Conservation (phyloP, 2,797 vertebrate species). For the Peromyscus nudipes region DNA sequence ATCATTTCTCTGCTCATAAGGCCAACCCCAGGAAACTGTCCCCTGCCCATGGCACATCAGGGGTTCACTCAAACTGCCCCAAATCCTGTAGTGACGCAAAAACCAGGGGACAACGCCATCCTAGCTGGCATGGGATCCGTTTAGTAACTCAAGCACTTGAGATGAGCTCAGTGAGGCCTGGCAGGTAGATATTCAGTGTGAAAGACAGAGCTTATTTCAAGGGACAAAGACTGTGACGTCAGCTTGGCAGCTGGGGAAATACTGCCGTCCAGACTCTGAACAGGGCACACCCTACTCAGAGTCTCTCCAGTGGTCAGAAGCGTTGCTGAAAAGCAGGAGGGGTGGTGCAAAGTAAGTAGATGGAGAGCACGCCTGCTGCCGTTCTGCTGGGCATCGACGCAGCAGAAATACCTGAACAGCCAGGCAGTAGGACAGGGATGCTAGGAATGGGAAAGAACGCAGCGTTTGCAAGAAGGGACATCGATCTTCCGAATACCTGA, state of each 20-base stretch:
- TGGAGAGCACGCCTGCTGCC: fast-evolving
- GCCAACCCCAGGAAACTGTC: too few species aligned
- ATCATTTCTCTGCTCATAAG: fast-evolving
- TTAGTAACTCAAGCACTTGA: neutral
- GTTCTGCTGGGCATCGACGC: fast-evolving
- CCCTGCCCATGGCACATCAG: neutral
- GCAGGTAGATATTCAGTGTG: neutral
- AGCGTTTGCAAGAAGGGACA: neutral
- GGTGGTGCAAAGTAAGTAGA: neutral
- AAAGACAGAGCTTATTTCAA: neutral
- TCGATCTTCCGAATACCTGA: neutral
- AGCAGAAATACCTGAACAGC: neutral
- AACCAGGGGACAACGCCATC: fast-evolving
- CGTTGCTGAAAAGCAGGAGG: too few species aligned
- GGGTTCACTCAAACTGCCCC: neutral
- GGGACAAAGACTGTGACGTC: neutral
- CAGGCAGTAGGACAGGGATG: fast-evolving
- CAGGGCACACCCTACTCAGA: neutral
- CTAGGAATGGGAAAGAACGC: too few species aligned
- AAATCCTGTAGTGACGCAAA: fast-evolving
- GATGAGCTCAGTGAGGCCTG: neutral
- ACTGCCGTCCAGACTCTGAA: neutral
- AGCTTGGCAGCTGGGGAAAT: too few species aligned
- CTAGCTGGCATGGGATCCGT: neutral
- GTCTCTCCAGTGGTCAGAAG: neutral